Percentiles rank a stretch among this genome's conserved stretches.
These are phyloP conservation scores for Nanorana parkeri DNA, from an alignment of 2,113 vertebrate genomes.

Conservation along the genomic window DNA sequence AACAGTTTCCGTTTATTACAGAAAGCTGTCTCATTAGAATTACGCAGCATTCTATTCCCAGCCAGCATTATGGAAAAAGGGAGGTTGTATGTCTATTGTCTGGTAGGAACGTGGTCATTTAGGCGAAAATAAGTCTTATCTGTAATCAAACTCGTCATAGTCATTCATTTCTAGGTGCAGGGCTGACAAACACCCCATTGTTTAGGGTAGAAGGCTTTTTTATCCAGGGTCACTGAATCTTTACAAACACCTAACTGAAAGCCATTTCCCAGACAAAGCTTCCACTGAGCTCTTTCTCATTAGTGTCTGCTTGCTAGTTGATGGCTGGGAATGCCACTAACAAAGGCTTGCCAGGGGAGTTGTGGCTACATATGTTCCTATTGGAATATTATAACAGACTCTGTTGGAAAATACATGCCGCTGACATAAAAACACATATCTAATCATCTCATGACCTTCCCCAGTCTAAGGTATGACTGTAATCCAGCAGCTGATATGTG, in stretches of 20 bases:
- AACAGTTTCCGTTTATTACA: no score
- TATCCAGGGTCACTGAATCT: slow-evolving; percentile 43
- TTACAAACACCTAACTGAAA: slow-evolving; percentile 25
- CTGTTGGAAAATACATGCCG: not conserved
- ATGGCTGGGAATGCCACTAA: slow-evolving; percentile 5
- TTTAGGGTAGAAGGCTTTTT: not conserved
- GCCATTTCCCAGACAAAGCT: slow-evolving; percentile 24
- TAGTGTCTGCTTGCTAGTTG: slow-evolving; percentile 19
- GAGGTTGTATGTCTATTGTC: no score
- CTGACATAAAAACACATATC: not conserved
- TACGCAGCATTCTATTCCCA: no score
- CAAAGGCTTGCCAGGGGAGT: not conserved
- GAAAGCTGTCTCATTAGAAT: no score
- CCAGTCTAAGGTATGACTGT: not conserved
- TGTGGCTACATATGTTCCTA: not conserved
- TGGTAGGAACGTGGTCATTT: not conserved
- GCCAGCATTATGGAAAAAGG: no score
- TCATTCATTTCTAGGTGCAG: not conserved
- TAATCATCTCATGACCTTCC: not conserved
- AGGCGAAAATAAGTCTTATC: not conserved
- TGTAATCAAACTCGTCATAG: not conserved
- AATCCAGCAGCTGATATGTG: not conserved
- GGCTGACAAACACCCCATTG: slow-evolving; percentile 35
- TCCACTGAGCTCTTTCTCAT: slow-evolving; percentile 14
- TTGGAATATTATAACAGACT: not conserved